Conservation (phyloP, 2,113 vertebrate species). For the Bungarus multicinctus region DNA sequence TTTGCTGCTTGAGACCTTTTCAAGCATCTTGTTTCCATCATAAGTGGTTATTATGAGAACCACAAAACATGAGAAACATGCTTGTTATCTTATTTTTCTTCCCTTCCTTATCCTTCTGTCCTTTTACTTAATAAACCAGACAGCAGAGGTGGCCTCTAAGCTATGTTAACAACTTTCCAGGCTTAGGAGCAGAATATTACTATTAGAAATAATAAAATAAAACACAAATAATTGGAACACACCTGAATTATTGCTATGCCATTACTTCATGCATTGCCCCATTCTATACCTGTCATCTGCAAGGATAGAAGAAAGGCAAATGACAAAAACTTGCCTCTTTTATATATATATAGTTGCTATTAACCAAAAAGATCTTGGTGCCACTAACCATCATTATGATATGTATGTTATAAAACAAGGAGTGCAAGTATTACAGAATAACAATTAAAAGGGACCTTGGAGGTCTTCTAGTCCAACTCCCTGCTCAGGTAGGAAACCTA, state of each 20-base stretch:
- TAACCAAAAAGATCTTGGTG: not conserved
- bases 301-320: not conserved
- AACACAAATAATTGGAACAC: not conserved
- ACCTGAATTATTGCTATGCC: not conserved
- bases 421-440: not conserved
- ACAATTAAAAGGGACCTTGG: not conserved
- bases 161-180: not conserved
- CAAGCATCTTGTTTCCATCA: not conserved
- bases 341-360: not conserved
- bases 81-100: not conserved
- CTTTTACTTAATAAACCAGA: not conserved
- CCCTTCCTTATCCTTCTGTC: not conserved
- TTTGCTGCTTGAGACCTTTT: not conserved
- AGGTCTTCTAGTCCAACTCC: not conserved
- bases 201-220: not conserved
- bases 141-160: not conserved
- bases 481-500: not conserved
- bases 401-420: not conserved
- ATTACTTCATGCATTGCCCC: not conserved
- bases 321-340: not conserved
- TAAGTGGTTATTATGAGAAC: not conserved
- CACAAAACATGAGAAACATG: not conserved
- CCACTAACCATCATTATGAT: not conserved
- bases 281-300: not conserved
- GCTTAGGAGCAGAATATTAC: not conserved